Base-by-base conservation (phyloP, 2,888 invertebrate species). In the Nematopogon swammerdamellus region DNA sequence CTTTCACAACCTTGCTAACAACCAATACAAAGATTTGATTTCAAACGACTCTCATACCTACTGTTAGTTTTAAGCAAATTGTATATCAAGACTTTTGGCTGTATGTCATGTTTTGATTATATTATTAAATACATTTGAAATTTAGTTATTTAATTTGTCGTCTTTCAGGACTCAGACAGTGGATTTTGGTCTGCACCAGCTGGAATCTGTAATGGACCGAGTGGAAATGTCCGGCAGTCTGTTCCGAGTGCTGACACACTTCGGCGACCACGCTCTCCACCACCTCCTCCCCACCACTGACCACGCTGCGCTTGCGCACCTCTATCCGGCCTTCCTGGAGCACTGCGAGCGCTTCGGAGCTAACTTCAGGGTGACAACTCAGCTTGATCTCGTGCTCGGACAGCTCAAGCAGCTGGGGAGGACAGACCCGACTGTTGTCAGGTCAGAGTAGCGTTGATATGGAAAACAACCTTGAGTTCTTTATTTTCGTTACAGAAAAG, bases 251-350 rank as follows among this genome's bases (percentile, higher is more conserved):
- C 59, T 87, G 45, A 83, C 84, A 0, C 80, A 82, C 57, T 89
- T 86, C 56, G 88, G 88, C 0, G 82, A 85, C 46, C 89, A 89
- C 61, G 71, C 74, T 0, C 65, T 89, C 19, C 89, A 89, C 63
- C 89, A 89, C 66, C 63, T 89, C 46, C 83, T 88, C 54, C 88
- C 88, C 0, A 85, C 86, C 0, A 59, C 89, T n/a, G 88, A 89
- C 60, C 88, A 88, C 58, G 81, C 79, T 1, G 71, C 83, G 46
- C 63, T 89, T 25, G 72, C 79, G 1, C 68, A 82, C 44, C 67
- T 88, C 11, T 73, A 82, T 59, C 80, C 83, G 0, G 68, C 80
- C 2, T 74, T 83, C 44, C 54, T 73, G 17, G 60, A 82, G 54
- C 82, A 82, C 2, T 79, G 82, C 54, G 56, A 68, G 16, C 79